phyloP scores from a whole-genome alignment of 92 coral and sea anemone genomes.

The Scolanthus callimorphus region DNA sequence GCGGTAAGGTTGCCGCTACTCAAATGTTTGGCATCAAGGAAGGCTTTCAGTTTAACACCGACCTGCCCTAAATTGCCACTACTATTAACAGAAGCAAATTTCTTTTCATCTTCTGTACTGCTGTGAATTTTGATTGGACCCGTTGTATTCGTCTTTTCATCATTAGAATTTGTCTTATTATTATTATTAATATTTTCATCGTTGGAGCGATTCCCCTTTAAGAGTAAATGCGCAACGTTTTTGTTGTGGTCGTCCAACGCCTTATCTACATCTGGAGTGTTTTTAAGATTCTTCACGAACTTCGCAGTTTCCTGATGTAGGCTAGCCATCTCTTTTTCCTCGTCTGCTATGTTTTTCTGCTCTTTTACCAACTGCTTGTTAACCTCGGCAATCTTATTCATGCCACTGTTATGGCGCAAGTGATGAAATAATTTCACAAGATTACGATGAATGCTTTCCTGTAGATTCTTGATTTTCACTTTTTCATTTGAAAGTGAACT shows the following conservation, averaged over 20 bases:
- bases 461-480: constrained; percentile 53
- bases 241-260: constrained; percentile 8
- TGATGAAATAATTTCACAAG: constrained; percentile 69
- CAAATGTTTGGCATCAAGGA: neutral
- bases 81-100: neutral
- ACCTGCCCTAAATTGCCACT: neutral
- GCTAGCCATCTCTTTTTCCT: neutral
- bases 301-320: neutral
- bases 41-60: constrained; percentile 1
- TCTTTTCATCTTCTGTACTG: constrained; percentile 5
- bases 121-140: neutral
- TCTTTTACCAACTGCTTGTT: neutral
- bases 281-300: constrained; percentile 15
- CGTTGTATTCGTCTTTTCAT: neutral
- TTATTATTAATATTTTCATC: neutral
- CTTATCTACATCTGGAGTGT: constrained; percentile 5
- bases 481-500: constrained; percentile 38
- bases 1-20: neutral
- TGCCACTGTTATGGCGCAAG: constrained; percentile 13
- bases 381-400: neutral
- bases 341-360: neutral
- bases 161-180: neutral
- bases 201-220: neutral
- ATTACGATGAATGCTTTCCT: constrained; percentile 71
- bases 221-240: neutral